A percentile compares a stretch with the other conserved stretches of the same genome.
phyloP scores from a whole-genome alignment of 1,140 invertebrate species.

The Aphidius gifuensis region DNA sequence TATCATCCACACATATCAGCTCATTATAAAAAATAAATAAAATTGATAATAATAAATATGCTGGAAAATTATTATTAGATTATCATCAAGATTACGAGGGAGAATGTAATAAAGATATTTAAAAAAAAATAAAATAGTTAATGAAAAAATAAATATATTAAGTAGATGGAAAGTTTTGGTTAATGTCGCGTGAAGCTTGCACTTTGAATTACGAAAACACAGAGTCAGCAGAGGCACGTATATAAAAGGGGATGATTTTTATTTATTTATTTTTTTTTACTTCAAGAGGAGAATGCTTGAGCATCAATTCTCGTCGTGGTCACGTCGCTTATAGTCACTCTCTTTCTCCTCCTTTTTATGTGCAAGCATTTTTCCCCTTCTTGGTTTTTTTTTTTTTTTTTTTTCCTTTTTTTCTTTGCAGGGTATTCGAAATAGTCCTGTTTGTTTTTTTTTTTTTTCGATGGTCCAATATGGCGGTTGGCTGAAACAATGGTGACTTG shows the following conservation, averaged over 20 bases:
- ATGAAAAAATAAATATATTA: no score
- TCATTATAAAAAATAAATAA: no score
- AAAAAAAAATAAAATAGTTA: no score
- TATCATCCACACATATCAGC: no score
- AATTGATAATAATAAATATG: no score
- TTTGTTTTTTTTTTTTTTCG: no score
- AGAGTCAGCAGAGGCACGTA: slow-evolving; percentile 24
- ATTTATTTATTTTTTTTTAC: no score
- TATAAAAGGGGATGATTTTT: slow-evolving; percentile 7
- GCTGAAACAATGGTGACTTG: slow-evolving; percentile 4
- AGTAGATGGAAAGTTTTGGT: background rate
- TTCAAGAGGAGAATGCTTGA: slow-evolving; percentile 6
- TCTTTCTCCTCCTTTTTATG: slow-evolving; percentile 4
- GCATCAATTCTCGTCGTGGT: slow-evolving; percentile 24
- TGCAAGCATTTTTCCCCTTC: background rate
- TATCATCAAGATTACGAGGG: background rate
- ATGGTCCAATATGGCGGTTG: no score
- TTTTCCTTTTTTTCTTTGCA: no score
- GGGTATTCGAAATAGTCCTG: no score
- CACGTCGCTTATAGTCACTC: slow-evolving; percentile 24
- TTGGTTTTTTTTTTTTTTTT: no score
- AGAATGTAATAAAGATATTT: background rate
- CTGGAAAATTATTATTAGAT: background rate
- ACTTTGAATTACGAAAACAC: slow-evolving; percentile 23
- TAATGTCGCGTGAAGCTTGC: slow-evolving; percentile 20